Conservation (phyloP, 2,797 vertebrate species). For the Amblyopsis hoosieri region DNA sequence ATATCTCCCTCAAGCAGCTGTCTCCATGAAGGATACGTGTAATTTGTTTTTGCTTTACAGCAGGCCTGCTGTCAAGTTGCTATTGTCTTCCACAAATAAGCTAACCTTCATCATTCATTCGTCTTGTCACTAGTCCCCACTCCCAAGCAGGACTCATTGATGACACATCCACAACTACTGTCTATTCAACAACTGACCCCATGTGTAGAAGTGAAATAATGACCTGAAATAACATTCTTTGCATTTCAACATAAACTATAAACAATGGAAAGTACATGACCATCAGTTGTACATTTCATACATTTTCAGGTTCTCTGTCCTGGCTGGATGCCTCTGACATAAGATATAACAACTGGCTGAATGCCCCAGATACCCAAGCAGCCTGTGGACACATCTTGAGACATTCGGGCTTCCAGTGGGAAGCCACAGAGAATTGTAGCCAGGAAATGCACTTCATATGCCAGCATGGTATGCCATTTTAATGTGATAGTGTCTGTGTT, state of each 20-base stretch:
- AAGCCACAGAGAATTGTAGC: slow-evolving; percentile 81
- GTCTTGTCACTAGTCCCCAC: slow-evolving; percentile 6
- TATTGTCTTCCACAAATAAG: slow-evolving; percentile 40
- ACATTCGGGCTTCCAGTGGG: slow-evolving; percentile 84
- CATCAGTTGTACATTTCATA: slow-evolving; percentile 6
- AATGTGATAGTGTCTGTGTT: background rate
- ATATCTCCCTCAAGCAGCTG: slow-evolving; percentile 55
- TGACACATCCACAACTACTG: too few species aligned
- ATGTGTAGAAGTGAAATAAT: too few species aligned
- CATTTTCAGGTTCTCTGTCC: slow-evolving; percentile 74
- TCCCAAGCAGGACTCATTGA: background rate
- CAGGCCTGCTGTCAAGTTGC: slow-evolving; percentile 26
- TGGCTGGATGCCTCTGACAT: slow-evolving; percentile 90
- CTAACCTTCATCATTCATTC: slow-evolving; percentile 22
- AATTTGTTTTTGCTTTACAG: slow-evolving; percentile 30
- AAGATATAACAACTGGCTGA: slow-evolving; percentile 86
- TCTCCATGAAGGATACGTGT: slow-evolving; percentile 28
- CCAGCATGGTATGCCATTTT: slow-evolving; percentile 83
- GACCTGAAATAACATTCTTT: too few species aligned
- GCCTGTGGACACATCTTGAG: slow-evolving; percentile 82
- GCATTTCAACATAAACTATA: too few species aligned
- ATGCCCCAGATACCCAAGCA: slow-evolving; percentile 53
- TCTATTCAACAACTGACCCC: too few species aligned
- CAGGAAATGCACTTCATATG: slow-evolving; percentile 88
- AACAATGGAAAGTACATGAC: background rate